Conservation (phyloP, 2,113 vertebrate genomes). For the Mastomys natalensis region DNA sequence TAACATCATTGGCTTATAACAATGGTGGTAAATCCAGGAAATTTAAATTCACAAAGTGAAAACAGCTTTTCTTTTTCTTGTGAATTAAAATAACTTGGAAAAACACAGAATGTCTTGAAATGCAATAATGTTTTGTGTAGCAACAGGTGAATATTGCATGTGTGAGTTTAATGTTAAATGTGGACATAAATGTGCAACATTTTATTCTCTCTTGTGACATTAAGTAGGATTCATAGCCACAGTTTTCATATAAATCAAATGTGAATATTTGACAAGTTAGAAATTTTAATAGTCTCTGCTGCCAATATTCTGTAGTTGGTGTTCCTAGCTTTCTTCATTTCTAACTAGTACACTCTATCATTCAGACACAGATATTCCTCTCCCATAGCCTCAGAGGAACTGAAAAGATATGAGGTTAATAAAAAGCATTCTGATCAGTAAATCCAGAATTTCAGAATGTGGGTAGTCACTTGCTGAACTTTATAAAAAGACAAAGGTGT, state of each 20-base stretch:
- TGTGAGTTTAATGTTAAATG: background rate
- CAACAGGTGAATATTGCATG: background rate
- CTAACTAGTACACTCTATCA: background rate
- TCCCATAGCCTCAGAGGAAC: background rate
- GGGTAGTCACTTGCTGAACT: background rate
- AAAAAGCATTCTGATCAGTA: background rate
- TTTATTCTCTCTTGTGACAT: background rate
- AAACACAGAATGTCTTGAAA: background rate
- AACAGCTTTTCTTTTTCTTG: background rate
- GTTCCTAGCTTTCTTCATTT: background rate
- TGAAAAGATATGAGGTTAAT: background rate
- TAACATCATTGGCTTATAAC: background rate
- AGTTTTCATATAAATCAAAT: background rate
- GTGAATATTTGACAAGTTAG: background rate
- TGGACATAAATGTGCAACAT: background rate
- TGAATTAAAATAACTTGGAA: background rate
- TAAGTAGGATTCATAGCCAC: background rate
- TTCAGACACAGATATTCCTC: background rate
- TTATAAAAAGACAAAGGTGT: constrained; percentile 4
- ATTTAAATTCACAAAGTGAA: background rate
- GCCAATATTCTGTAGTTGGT: background rate
- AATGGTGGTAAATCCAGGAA: background rate
- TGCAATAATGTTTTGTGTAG: background rate
- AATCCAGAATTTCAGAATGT: background rate
- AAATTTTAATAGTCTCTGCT: background rate